These are phyloP conservation scores for Premnoplex brunnescens DNA, from an alignment of 2,797 vertebrate species.

Conservation along the genomic window DNA sequence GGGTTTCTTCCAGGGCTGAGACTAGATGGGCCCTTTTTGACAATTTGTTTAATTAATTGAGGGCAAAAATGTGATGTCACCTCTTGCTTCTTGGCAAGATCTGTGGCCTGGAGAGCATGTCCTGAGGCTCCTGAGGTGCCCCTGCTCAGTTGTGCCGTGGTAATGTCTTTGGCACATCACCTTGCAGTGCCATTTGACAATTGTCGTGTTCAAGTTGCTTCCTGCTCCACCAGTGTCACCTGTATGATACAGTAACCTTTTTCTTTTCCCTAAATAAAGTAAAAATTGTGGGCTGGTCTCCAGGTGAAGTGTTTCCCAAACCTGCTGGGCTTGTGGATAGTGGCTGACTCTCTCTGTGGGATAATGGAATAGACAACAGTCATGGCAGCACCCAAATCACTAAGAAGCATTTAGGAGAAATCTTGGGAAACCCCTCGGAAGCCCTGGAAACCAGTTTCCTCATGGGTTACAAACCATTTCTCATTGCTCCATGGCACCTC, in stretches of 20 bases:
- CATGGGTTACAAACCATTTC: not conserved
- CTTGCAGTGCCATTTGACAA: too few species aligned
- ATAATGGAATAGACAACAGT: not conserved
- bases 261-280: not conserved
- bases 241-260: not conserved
- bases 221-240: not conserved
- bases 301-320: not conserved
- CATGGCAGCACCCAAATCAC: not conserved
- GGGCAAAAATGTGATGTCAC: not conserved
- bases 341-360: not conserved
- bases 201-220: not conserved
- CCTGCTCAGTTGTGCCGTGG: not conserved
- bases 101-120: not conserved
- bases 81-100: not conserved
- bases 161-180: accelerated
- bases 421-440: not conserved
- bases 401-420: not conserved
- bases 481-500: not conserved
- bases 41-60: not conserved
- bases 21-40: not conserved
- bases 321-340: not conserved
- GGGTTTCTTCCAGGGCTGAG: not conserved
- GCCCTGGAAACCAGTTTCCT: not conserved
- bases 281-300: not conserved
- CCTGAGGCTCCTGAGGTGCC: not conserved